These are phyloP conservation scores for Agrenia bidenticulata DNA, from an alignment of 2,888 invertebrate genomes.

Conservation along the genomic window DNA sequence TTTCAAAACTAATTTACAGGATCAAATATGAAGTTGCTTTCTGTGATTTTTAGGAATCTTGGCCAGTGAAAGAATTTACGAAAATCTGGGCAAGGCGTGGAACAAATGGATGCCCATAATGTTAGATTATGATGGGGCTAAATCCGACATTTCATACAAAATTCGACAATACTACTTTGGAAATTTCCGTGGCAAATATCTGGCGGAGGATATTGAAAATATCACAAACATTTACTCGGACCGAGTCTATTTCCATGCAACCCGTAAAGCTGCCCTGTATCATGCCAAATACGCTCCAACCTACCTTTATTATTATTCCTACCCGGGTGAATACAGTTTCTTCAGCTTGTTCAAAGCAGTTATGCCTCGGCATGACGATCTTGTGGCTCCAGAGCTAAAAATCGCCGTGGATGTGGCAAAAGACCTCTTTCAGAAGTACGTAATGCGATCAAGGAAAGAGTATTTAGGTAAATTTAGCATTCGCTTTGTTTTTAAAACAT, in stretches of 20 bases:
- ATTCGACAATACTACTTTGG: slow-evolving; percentile 39
- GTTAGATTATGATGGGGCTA: slow-evolving; percentile 29
- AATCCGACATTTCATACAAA: slow-evolving; percentile 26
- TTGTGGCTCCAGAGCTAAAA: slow-evolving; percentile 30
- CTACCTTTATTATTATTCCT: slow-evolving; percentile 40
- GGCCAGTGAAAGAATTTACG: slow-evolving; percentile 19
- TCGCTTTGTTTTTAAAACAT: too few species aligned
- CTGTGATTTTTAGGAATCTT: slow-evolving; percentile 21
- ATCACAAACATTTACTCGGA: slow-evolving; percentile 40
- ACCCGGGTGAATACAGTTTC: slow-evolving; percentile 40
- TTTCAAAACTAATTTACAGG: not conserved
- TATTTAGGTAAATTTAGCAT: slow-evolving; percentile 16
- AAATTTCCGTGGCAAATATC: slow-evolving; percentile 15
- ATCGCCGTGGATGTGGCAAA: slow-evolving; percentile 29
- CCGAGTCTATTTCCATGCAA: slow-evolving; percentile 37
- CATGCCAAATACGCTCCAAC: slow-evolving; percentile 38
- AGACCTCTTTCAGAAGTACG: slow-evolving; percentile 23
- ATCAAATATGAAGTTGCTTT: too few species aligned
- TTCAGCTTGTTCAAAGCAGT: slow-evolving; percentile 36
- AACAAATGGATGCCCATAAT: slow-evolving; percentile 27
- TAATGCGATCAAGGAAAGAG: slow-evolving; percentile 10
- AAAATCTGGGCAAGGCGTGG: slow-evolving; percentile 29
- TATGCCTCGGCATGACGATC: slow-evolving; percentile 27
- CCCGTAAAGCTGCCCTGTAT: slow-evolving; percentile 28
- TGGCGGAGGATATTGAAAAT: slow-evolving; percentile 26